Conservation (phyloP, 2,888 invertebrate species). For the Corbicula japonica region DNA sequence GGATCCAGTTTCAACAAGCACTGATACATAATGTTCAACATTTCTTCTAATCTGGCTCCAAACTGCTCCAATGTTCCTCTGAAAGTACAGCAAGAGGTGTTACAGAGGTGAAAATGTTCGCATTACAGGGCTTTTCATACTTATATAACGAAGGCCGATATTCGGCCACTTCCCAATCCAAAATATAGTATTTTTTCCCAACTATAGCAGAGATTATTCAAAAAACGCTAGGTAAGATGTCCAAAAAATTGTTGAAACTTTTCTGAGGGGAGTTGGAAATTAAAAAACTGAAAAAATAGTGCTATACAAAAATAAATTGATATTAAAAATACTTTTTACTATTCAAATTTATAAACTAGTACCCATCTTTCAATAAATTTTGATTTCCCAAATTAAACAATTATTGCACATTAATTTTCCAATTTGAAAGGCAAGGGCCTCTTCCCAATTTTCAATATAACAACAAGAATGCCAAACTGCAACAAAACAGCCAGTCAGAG, state of each 20-base stretch:
- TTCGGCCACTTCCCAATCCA: background rate
- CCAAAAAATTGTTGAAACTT: background rate
- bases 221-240: background rate
- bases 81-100: constrained; percentile 15
- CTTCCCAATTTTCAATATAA: too few species aligned
- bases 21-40: constrained; percentile 48
- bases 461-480: too few species aligned
- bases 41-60: constrained; percentile 44
- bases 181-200: background rate
- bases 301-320: too few species aligned
- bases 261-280: constrained; percentile 4
- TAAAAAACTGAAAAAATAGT: too few species aligned
- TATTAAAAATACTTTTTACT: too few species aligned
- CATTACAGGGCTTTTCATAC: background rate
- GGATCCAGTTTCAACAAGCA: constrained; percentile 37
- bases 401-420: too few species aligned
- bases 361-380: too few species aligned
- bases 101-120: background rate
- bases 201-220: background rate
- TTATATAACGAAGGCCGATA: background rate
- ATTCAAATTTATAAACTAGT: too few species aligned
- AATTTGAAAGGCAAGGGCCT: too few species aligned
- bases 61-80: constrained; percentile 41
- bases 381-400: too few species aligned
- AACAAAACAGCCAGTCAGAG: too few species aligned